A percentile compares a stretch with the other conserved stretches of the same genome.
phyloP scores from a whole-genome alignment of 2,797 vertebrate genomes.

The Caiman crocodilus region DNA sequence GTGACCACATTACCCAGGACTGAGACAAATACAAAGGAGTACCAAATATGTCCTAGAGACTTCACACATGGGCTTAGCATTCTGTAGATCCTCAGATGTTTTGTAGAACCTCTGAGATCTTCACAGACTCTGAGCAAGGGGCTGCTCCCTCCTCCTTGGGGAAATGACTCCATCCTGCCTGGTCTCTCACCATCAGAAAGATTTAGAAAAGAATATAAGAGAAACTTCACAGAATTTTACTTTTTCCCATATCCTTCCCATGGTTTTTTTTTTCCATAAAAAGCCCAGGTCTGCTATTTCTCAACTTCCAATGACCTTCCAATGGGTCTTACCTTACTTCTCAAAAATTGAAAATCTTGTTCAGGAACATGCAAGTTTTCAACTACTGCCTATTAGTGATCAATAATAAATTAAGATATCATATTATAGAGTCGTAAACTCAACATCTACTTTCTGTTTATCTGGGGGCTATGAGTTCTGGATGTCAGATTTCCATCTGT shows the following conservation, averaged over 20 bases:
- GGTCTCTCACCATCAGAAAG: background rate
- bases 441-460: background rate
- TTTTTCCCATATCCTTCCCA: background rate
- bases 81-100: background rate
- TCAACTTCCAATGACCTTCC: background rate
- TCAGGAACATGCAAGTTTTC: background rate
- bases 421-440: background rate
- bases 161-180: background rate
- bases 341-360: background rate
- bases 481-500: background rate
- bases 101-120: background rate
- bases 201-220: no score
- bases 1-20: no score
- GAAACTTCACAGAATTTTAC: background rate
- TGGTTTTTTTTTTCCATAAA: background rate
- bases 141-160: background rate
- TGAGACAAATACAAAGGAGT: no score
- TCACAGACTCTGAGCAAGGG: background rate
- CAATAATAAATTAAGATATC: background rate
- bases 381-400: background rate
- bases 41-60: no score
- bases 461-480: background rate
- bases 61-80: no score
- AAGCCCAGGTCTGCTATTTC: accelerated
- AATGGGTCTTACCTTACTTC: background rate